A percentile compares a stretch with the other conserved stretches of the same genome.
These are phyloP conservation scores for Echiichthys vipera DNA, from an alignment of 2,797 vertebrate species.

Conservation along the genomic window DNA sequence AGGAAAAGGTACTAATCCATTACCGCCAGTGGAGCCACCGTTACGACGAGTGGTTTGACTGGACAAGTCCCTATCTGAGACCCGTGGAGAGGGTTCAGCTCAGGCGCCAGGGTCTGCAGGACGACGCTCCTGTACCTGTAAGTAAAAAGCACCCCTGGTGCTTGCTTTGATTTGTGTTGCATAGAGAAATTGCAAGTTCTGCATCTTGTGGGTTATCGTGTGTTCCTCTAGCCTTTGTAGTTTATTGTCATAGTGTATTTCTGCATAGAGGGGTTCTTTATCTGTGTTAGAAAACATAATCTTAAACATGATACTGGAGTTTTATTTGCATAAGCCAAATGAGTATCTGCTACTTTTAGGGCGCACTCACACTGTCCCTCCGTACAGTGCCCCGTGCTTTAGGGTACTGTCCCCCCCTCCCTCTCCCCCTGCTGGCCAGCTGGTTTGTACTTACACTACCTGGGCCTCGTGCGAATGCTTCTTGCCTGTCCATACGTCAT, in stretches of 20 bases:
- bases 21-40: constrained; percentile 99
- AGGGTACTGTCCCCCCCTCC: too few relatives aligned
- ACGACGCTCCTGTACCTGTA: constrained; percentile 74
- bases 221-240: constrained; percentile 9
- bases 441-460: too few relatives aligned
- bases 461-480: too few relatives aligned
- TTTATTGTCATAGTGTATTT: background rate
- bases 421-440: too few relatives aligned
- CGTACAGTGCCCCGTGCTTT: too few relatives aligned
- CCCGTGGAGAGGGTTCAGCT: constrained; percentile 96
- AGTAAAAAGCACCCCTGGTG: constrained; percentile 19
- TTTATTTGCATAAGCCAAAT: background rate
- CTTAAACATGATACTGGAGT: background rate
- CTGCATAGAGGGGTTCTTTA: background rate
- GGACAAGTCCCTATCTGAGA: constrained; percentile 96
- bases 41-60: constrained; percentile 99
- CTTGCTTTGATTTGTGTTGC: background rate
- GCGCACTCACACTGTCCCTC: too few relatives aligned
- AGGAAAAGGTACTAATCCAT: constrained; percentile 97
- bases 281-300: too few relatives aligned
- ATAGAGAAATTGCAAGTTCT: background rate
- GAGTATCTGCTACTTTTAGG: background rate
- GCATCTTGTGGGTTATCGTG: background rate
- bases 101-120: constrained; percentile 82
- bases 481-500: too few relatives aligned